Evolutionary conservation across 2,888 invertebrate genomes (phyloP), one percentile per base, ranked within the genome.

Genomic region (Acholoe squamosa): DNA sequence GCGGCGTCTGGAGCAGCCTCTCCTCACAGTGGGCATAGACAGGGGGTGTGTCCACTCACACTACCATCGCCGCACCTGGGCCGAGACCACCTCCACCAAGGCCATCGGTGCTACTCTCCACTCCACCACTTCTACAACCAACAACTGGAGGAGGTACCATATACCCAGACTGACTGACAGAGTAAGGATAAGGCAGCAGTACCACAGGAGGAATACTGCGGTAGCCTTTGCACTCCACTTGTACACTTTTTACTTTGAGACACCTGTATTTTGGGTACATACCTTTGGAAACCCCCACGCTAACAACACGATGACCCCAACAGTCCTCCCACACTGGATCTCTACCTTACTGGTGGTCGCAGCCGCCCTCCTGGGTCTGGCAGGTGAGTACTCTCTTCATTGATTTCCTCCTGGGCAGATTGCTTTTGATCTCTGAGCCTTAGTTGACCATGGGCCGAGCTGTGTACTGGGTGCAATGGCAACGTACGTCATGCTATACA

Each of bases 351-450:
- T 71, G 28, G 71, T 71, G 71, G n/a, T 71, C 28, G 71, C 71
- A 14, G 28, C 71, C 25, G 25, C 71, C 28, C 28, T 71, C 71
- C 14, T 71, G 14, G 71, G 71, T 28, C 71, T 71, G 25, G 25
- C 71, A 71, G 71, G 71, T 71, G 71, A 71, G 71, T 71, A 28
- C 14, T 1, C 28, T 28, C 71, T 71, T 28, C 71, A 71, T 71
- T 28, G 71, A 71, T 71, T 71, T 71, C 31, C 28, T 71, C 31
- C 25, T 14, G 28, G 61, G 61, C 61, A n/a, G 61, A 61, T 61
- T n/a, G 22, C 61, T 22, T 71, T 71, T 71, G 71, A 71, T 25
- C 25, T 71, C 14, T 71, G 71, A 71, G 5, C 71, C 28, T 71
- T 71, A 22, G 22, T n/a, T 71, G 71, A 71, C 71, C 71, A 71